These are phyloP conservation scores for Solenodon paradoxus DNA, from an alignment of 2,113 vertebrate genomes.

Conservation along the genomic window DNA sequence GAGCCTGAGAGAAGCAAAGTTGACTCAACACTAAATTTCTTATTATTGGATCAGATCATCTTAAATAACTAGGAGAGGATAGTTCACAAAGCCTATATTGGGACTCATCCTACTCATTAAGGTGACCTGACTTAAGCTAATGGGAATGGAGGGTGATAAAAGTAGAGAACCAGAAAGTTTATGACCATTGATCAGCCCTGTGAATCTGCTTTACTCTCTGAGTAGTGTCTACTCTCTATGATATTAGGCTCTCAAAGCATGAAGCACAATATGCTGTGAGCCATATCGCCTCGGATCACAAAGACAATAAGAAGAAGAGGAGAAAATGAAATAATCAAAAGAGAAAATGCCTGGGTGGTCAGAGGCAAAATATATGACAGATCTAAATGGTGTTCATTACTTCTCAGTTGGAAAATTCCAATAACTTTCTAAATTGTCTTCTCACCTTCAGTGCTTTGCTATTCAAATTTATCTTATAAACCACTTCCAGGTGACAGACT, in stretches of 20 bases:
- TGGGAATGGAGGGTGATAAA: neutral
- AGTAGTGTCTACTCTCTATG: neutral
- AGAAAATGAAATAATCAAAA: conserved; percentile 2
- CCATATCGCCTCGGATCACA: neutral
- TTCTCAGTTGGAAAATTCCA: conserved; percentile 40
- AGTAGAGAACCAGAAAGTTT: neutral
- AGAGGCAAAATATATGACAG: conserved; percentile 7
- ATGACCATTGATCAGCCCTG: neutral
- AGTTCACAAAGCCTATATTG: neutral
- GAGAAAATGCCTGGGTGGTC: neutral
- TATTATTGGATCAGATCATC: neutral
- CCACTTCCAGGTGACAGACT: conserved; percentile 20
- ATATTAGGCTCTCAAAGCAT: neutral
- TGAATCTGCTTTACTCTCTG: neutral
- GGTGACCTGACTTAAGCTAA: neutral
- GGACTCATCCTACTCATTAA: neutral
- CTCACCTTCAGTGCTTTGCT: neutral
- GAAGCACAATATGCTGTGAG: neutral
- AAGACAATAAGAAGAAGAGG: neutral
- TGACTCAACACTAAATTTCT: neutral
- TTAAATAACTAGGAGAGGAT: neutral
- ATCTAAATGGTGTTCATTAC: conserved; percentile 3
- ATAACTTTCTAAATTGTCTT: conserved; percentile 20
- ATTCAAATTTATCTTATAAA: neutral
- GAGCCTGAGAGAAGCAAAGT: neutral